These are phyloP conservation scores for Amphiprion percula DNA, from an alignment of 2,113 vertebrate species.

Conservation along the genomic window DNA sequence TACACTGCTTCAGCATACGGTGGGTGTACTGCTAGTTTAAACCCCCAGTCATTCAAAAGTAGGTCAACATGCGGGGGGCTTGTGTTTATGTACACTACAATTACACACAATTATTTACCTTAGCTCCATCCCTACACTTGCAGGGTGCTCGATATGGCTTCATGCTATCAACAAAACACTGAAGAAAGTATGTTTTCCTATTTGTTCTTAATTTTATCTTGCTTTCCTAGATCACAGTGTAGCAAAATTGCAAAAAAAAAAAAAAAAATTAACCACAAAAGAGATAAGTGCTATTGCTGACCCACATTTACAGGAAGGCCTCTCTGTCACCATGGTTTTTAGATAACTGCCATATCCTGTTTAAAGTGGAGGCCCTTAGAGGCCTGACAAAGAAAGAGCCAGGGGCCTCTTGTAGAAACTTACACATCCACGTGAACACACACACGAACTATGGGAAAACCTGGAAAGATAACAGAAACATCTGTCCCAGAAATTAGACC, in stretches of 20 bases:
- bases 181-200: background rate
- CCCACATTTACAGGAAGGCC: constrained; percentile 68
- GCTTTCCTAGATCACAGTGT: background rate
- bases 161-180: background rate
- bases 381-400: constrained; percentile 50
- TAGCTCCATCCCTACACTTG: constrained; percentile 24
- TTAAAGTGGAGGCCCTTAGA: constrained; percentile 64
- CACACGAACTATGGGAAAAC: constrained; percentile 51
- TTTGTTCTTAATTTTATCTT: background rate
- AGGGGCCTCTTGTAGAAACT: constrained; percentile 31
- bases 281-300: constrained; percentile 13
- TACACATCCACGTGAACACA: constrained; percentile 15
- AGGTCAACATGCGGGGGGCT: constrained; percentile 62
- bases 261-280: background rate
- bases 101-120: constrained; percentile 67
- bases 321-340: constrained; percentile 67
- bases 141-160: background rate
- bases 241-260: background rate
- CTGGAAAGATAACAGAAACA: constrained; percentile 63
- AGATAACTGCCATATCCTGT: constrained; percentile 79
- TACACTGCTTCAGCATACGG: constrained; percentile 42
- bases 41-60: constrained; percentile 66
- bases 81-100: constrained; percentile 62
- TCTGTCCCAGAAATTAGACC: constrained; percentile 45
- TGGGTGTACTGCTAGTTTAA: constrained; percentile 49